Conservation (phyloP, 2,797 vertebrate genomes). For the Pyrocephalus nanus region DNA sequence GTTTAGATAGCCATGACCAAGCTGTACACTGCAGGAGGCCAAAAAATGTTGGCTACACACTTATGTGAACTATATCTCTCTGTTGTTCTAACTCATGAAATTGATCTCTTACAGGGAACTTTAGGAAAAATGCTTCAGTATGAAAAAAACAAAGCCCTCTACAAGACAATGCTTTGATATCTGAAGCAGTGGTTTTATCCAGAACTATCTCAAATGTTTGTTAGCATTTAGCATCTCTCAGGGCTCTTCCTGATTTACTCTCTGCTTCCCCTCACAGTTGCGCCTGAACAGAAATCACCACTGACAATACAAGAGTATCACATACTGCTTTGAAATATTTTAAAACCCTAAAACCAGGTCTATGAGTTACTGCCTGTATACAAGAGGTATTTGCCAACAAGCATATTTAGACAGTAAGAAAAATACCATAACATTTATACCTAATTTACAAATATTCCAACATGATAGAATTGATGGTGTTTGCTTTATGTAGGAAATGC, state of each 20-base stretch:
- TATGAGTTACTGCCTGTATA: conserved; percentile 1
- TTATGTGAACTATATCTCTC: conserved; percentile 39
- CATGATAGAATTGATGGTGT: not conserved
- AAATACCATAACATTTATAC: conserved; percentile 29
- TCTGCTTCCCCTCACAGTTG: not conserved
- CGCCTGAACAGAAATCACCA: conserved; percentile 32
- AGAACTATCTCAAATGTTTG: not conserved
- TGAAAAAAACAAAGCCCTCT: not conserved
- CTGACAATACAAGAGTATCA: not conserved
- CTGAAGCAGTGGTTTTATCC: conserved; percentile 8
- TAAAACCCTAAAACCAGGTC: conserved; percentile 16
- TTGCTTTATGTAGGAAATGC: conserved; percentile 29
- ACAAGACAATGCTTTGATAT: not conserved
- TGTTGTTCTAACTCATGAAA: conserved; percentile 64
- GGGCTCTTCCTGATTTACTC: conserved; percentile 2
- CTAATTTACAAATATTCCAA: conserved; percentile 59
- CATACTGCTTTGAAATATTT: conserved; percentile 47
- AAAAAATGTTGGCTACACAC: conserved; percentile 55
- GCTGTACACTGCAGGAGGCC: conserved; percentile 49
- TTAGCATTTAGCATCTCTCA: not conserved
- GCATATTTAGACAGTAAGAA: conserved; percentile 43
- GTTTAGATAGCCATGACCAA: conserved; percentile 65
- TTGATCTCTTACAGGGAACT: conserved; percentile 60
- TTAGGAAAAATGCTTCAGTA: conserved; percentile 1
- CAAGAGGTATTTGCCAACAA: conserved; percentile 56